phyloP scores from a whole-genome alignment of 2,888 invertebrate species.

The Aspidapion aeneum region DNA sequence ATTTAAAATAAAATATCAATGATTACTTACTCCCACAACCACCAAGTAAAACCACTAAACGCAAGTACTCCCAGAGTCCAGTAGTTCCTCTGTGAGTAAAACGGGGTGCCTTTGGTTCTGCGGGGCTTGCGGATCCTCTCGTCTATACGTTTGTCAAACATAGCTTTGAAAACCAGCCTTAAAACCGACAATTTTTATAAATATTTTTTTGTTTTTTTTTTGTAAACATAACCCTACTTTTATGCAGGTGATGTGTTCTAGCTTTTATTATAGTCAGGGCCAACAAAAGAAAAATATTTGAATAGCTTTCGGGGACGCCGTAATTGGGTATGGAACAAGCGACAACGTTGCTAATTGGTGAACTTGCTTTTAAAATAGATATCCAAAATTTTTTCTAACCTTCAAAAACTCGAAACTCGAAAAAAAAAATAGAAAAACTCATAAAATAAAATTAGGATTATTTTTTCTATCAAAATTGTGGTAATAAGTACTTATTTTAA shows the following conservation, averaged over 20 bases:
- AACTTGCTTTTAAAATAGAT: neutral
- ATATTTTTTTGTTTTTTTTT: no score
- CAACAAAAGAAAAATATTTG: no score
- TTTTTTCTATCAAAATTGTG: no score
- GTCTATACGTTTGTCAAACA: slow-evolving; percentile 40
- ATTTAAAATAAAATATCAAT: no score
- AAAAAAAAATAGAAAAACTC: neutral
- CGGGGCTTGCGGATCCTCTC: slow-evolving; percentile 57
- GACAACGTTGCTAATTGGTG: neutral
- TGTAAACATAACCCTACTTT: no score
- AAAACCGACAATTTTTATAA: no score
- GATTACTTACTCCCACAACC: slow-evolving; percentile 52
- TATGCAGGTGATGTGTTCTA: no score
- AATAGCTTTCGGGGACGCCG: no score
- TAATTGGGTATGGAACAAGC: no score
- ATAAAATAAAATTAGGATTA: neutral
- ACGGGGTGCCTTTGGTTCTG: slow-evolving; percentile 62
- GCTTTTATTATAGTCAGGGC: no score
- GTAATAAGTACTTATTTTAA: no score
- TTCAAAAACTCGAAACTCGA: neutral
- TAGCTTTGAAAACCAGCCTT: no score
- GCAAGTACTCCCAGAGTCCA: slow-evolving; percentile 51
- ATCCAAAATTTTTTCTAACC: neutral
- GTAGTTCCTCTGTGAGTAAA: slow-evolving; percentile 54
- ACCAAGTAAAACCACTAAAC: slow-evolving; percentile 47